Conservation (phyloP, 1,140 invertebrate species). For the Neotoxoptera formosana region DNA sequence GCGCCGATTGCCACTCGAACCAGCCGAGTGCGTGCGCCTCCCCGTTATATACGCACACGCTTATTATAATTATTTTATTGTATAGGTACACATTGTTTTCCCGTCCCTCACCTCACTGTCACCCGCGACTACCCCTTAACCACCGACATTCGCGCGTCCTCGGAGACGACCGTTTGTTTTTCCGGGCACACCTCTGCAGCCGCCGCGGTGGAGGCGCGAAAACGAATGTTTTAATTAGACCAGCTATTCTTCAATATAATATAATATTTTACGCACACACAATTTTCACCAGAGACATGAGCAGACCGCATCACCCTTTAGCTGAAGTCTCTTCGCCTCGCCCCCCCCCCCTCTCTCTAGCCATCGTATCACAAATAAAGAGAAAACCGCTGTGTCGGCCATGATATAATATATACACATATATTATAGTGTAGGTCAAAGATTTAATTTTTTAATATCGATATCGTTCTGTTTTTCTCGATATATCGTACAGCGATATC, state of each 20-base stretch:
- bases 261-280: neutral
- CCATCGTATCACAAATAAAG: neutral
- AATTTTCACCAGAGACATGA: neutral
- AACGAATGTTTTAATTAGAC: slow-evolving; percentile 52
- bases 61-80: neutral
- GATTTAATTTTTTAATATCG: no score
- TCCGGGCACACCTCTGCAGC: neutral
- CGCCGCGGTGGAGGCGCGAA: neutral
- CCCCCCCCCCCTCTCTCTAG: no score
- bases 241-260: neutral
- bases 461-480: no score
- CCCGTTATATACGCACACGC: neutral
- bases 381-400: neutral
- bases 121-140: neutral
- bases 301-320: neutral
- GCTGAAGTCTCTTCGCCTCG: neutral
- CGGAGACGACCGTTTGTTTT: neutral
- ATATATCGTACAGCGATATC: no score
- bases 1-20: neutral
- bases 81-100: slow-evolving; percentile 9
- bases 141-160: neutral
- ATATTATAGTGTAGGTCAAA: neutral
- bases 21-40: neutral
- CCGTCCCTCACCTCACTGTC: no score
- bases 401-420: neutral